Evolutionary conservation across 1,140 invertebrate genomes (phyloP), one percentile per base, ranked within the genome.

Genomic region (Drosophila gunungcola): DNA sequence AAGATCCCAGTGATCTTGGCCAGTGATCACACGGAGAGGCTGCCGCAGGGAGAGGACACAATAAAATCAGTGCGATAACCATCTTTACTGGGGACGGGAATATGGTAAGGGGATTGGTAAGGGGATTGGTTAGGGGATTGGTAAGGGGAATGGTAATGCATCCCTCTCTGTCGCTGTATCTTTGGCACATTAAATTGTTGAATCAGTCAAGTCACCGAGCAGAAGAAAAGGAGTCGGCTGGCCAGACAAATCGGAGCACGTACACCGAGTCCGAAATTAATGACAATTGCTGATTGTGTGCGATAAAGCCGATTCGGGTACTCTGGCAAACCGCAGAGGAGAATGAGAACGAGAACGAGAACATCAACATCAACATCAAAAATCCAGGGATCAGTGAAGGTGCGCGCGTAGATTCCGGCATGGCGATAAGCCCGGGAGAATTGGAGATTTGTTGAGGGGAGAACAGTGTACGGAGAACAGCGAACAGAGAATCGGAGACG

Each of bases 221-320:
- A 51, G 27, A 7, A 58, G 25, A 34, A 56, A 36, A 41, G 27
- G 42, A 65, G 54, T 64, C 12, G 54, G 39, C 29, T 29, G 57
- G 27, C 29, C 73, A 77, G 83, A 83, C 83, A 83, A 86, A 86
- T 86, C 83, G 84, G 83, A 86, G 83, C 83, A 86, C 83, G 83
- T 88, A 88, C 83, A 79, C 83, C 80, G 81, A 81, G 83, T 88
- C 83, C 83, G 83, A 88, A 88, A 89, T 88, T 88, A 88, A 88
- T 88, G 83, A 88, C 83, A 88, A 88, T 88, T 89, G 83, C 83
- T 88, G 83, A 88, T 88, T 88, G 84, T 88, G 83, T 88, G 83
- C 73, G 83, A 88, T 88, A 88, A 83, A 73, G 45, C 49, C 70
- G 65, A 63, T 67, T 36, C 82, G 80, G 75, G 73, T 61, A 63